phyloP scores from a whole-genome alignment of 2,113 vertebrate genomes.

The Melanerpes formicivorus region DNA sequence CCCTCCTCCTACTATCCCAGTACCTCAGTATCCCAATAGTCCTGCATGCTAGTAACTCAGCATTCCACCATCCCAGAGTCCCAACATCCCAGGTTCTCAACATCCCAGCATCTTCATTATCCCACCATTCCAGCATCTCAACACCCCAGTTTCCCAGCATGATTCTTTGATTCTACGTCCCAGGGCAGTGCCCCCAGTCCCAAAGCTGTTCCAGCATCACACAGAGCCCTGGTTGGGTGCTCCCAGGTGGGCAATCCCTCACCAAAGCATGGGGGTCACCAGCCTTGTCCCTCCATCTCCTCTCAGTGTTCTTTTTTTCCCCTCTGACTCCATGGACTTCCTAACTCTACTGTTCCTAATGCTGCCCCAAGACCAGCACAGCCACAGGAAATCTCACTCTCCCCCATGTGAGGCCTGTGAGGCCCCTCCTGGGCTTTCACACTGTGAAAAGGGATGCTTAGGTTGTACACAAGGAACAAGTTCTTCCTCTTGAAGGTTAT shows the following conservation, averaged over 20 bases:
- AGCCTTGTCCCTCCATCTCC: rapidly evolving
- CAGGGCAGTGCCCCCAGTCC: background rate
- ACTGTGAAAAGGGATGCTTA: background rate
- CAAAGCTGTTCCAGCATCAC: rapidly evolving
- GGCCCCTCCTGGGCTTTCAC: background rate
- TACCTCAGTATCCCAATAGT: rapidly evolving
- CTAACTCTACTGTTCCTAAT: rapidly evolving
- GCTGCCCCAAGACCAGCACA: background rate
- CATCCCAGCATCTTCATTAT: too few relatives aligned
- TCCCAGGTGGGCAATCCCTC: rapidly evolving
- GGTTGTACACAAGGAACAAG: background rate
- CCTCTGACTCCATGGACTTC: background rate
- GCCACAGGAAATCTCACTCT: rapidly evolving
- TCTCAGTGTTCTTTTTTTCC: rapidly evolving
- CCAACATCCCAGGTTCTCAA: too few relatives aligned
- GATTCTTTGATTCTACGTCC: rapidly evolving
- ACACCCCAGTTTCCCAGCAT: too few relatives aligned
- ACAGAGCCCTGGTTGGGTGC: background rate
- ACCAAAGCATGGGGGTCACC: rapidly evolving
- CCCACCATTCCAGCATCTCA: too few relatives aligned
- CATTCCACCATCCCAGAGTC: too few relatives aligned
- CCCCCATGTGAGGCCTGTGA: too few relatives aligned
- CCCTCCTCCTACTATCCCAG: too few relatives aligned
- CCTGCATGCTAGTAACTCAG: too few relatives aligned
- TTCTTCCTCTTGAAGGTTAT: background rate